Evolutionary conservation across 2,888 invertebrate genomes (phyloP).

Genomic region (Andrena minutula): DNA sequence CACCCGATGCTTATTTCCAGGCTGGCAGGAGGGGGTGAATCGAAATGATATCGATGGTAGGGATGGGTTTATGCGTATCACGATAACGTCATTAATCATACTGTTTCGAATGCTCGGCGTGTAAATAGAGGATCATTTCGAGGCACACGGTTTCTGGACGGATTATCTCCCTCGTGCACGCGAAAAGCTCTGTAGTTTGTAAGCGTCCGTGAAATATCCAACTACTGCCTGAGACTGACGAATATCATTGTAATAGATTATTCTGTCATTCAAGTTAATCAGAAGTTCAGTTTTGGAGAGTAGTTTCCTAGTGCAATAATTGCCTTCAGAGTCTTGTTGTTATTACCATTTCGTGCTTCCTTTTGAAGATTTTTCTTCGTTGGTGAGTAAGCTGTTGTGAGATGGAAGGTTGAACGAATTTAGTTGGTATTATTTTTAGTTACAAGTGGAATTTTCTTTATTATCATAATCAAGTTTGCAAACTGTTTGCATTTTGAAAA

Average conservation of each 20-base stretch:
- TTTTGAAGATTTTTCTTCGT: neutral
- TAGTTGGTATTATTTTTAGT: too few relatives aligned
- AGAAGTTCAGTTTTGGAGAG: neutral
- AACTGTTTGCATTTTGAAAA: too few relatives aligned
- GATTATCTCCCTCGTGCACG: constrained; percentile 51
- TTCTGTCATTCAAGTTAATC: constrained; percentile 7
- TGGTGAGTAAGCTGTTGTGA: too few relatives aligned
- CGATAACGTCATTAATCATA: constrained; percentile 62
- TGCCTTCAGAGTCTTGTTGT: too few relatives aligned
- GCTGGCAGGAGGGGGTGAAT: constrained; percentile 3
- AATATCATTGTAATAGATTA: constrained; percentile 37
- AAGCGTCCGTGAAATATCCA: constrained; percentile 45
- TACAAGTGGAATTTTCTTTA: too few relatives aligned
- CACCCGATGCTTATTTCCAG: neutral
- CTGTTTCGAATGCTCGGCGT: constrained; percentile 58
- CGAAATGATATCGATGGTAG: neutral
- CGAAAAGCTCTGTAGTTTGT: constrained; percentile 35
- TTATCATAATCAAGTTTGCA: too few relatives aligned
- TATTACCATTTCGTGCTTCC: neutral
- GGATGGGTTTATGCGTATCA: constrained; percentile 51
- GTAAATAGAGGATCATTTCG: constrained; percentile 63
- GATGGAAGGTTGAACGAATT: too few relatives aligned
- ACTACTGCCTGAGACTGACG: constrained; percentile 23
- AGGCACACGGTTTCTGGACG: constrained; percentile 41
- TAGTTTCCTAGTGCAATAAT: neutral